Evolutionary conservation across 2,797 vertebrate species (phyloP).

Genomic region (Lerista edwardsae): DNA sequence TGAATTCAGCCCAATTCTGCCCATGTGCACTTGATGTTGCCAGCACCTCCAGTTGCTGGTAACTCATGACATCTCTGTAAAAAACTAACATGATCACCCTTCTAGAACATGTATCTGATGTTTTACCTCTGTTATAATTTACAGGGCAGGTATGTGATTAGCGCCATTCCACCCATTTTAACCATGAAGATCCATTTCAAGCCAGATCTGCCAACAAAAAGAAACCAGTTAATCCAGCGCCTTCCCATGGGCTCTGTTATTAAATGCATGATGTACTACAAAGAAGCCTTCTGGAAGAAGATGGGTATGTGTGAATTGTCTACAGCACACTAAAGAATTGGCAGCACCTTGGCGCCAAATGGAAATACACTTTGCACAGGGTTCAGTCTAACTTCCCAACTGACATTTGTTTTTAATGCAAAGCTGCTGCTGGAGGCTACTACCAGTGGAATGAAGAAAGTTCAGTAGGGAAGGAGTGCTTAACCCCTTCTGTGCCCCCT

Average conservation of each 20-base stretch:
- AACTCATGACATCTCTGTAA: slow-evolving; percentile 23
- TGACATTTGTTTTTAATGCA: not conserved
- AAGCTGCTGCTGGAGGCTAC: not conserved
- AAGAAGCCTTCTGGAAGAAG: slow-evolving; percentile 81
- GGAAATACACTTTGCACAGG: not conserved
- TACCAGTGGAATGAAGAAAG: not conserved
- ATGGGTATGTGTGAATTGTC: slow-evolving; percentile 71
- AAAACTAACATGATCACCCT: not conserved
- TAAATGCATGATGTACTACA: slow-evolving; percentile 86
- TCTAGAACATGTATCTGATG: not conserved
- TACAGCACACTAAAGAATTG: not conserved
- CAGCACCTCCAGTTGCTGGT: too few species aligned
- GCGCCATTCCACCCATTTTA: slow-evolving; percentile 80
- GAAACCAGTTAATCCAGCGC: slow-evolving; percentile 84
- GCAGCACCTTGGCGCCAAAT: fast-evolving
- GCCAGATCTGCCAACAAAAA: slow-evolving; percentile 79
- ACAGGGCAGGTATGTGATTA: slow-evolving; percentile 80
- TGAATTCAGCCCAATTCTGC: too few species aligned
- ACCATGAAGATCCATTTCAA: slow-evolving; percentile 81
- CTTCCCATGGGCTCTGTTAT: slow-evolving; percentile 85
- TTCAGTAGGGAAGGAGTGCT: too few species aligned
- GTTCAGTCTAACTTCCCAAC: not conserved
- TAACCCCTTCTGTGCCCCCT: too few species aligned
- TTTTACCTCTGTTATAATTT: slow-evolving; percentile 56
- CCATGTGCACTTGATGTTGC: too few species aligned